These are phyloP conservation scores for Esox niger DNA, from an alignment of 2,113 vertebrate genomes.

Conservation along the genomic window DNA sequence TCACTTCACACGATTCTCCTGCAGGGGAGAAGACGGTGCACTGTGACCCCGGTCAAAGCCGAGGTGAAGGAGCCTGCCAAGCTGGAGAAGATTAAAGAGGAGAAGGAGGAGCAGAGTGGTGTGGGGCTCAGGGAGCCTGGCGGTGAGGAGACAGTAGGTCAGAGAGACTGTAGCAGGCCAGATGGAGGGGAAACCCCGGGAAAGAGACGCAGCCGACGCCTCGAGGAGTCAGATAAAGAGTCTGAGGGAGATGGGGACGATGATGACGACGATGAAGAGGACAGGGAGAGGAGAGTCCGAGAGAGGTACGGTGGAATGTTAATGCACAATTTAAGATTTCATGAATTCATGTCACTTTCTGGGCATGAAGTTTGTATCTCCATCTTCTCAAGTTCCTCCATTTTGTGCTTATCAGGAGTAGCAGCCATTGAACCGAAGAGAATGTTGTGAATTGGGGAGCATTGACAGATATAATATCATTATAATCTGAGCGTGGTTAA, in stretches of 20 bases:
- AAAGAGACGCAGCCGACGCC: conserved; percentile 69
- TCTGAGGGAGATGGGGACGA: conserved; percentile 83
- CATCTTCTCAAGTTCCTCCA: too few relatives aligned
- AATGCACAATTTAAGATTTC: background rate
- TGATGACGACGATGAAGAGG: conserved; percentile 76
- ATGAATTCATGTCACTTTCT: too few relatives aligned
- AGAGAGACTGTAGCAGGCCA: conserved; percentile 56
- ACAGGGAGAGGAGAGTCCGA: conserved; percentile 65
- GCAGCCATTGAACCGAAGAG: too few relatives aligned
- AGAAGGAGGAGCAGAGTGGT: conserved; percentile 61
- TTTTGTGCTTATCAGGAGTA: too few relatives aligned
- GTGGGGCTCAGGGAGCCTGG: conserved; percentile 78
- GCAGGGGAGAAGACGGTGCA: conserved; percentile 81
- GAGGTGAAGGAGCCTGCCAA: conserved; percentile 77
- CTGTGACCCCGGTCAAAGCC: conserved; percentile 70
- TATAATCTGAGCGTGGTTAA: background rate
- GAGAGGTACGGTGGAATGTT: conserved; percentile 34
- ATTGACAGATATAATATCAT: background rate
- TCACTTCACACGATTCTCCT: background rate
- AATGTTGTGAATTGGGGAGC: background rate
- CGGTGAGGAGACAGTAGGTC: conserved; percentile 61
- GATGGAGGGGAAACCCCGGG: conserved; percentile 62
- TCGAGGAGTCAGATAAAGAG: conserved; percentile 89
- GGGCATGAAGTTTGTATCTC: too few relatives aligned
- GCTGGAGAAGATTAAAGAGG: conserved; percentile 72